Evolutionary conservation across 2,113 vertebrate genomes (phyloP), one percentile per base, ranked within the genome.

Genomic region (Pardalotus punctatus): DNA sequence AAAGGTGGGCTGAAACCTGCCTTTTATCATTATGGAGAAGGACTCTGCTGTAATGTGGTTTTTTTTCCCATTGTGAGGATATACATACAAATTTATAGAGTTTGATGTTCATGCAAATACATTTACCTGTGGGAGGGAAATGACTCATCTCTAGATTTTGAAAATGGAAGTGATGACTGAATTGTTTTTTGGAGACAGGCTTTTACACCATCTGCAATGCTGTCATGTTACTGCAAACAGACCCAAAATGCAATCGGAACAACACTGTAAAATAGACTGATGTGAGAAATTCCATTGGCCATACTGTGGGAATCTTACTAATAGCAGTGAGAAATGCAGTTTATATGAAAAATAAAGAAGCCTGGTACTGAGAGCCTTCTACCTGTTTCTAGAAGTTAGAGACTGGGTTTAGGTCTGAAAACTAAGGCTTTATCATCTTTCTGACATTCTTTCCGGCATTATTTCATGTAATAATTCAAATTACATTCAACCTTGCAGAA

Each of bases 131-230:
- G 82, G 93, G 96, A 95, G 92, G 56, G 10, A 7, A 83, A 74
- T 96, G 93, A 96, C 48, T 95, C 94, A 97, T 97, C 51, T 83
- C 51, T 93, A 67, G 43, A 53, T 90, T 96, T 95, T 92, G 93
- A 73, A 96, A 93, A 95, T 90, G 85, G 86, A 90, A 92, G n/a
- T 77, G 90, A 92, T 96, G 90, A 92, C 71, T 96, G 92, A 85
- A 87, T 96, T 96, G 85, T 92, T 93, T 96, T 96, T 80, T 95
- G 93, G 64, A 90, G 92, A 86, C 28, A 81, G 51, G 48, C 48
- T 60, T 94, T 94, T 92, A 66, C 76, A 94, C 94, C 94, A 96
- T 88, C 92, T 97, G 94, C 64, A 93, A 10, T 74, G 64, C 92
- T 96, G 90, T 95, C 94, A 94, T 82, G 78, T 88, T 96, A 56